Base-by-base conservation (phyloP, 2,113 vertebrate species). In the Capreolus pygargus region DNA sequence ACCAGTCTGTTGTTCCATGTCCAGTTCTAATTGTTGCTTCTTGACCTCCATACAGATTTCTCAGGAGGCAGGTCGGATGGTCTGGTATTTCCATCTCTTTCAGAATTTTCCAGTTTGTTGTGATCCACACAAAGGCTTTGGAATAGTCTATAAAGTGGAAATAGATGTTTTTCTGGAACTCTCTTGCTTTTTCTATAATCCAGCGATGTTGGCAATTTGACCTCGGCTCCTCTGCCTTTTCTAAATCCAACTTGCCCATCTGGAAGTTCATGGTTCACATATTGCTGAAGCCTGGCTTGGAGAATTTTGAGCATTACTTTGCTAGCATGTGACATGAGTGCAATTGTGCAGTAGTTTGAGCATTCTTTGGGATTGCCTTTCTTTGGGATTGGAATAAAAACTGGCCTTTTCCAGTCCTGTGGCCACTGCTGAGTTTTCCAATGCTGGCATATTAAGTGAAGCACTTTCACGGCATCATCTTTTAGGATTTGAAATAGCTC, bases 341-440 rank as follows among this genome's bases (percentile, higher is more conserved):
- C 30, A 64, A 33, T 64, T 7, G 60, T 16, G 7, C 0, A 0
- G 30, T 16, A 33, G 14, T 33, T 64, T 64, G 30, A 64, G 1
- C 60, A 64, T 3, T 16, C 60, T 64, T 64, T 64, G 60, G 60
- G 1, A 33, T 61, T 61, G 60, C 30, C 60, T 61, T 61, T 61
- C 60, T 61, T 16, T 61, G 60, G 5, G 7, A 64, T 7, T 33
- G 60, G 28, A 64, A 64, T 33, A 6, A 33, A 61, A 64, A 64
- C 60, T 64, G 60, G 33, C 60, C 30, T 64, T 64, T 64, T 64
- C 30, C 60, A 64, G 30, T 33, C 14, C 60, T 33, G 60, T 64
- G 28, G 14, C 30, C 60, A 64, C 60, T 64, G 60, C 60, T 64
- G 60, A 33, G 60, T 64, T 64, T 64, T 64, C 30, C 60, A 64